Percentiles rank a stretch among this genome's conserved stretches.
phyloP scores from a whole-genome alignment of 2,888 invertebrate genomes.

The Tenthredo mesomela region DNA sequence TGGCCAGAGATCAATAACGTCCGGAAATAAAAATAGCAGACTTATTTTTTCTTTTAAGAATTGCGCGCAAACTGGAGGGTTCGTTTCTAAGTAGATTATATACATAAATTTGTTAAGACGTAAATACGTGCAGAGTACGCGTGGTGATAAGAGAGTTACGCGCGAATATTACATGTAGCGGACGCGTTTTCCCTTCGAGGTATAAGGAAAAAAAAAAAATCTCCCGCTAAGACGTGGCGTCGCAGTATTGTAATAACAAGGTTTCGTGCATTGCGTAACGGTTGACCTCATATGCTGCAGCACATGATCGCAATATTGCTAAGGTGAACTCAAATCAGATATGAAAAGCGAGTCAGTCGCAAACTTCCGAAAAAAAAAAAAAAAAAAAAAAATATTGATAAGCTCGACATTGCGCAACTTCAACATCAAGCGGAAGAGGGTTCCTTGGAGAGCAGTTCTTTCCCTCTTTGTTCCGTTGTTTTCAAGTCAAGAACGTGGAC shows the following conservation, averaged over 20 bases:
- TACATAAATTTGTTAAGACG: not conserved
- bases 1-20: not conserved
- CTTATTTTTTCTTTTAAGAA: not conserved
- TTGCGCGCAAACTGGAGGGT: not conserved
- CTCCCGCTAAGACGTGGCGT: not conserved
- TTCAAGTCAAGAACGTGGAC: not conserved
- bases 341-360: not conserved
- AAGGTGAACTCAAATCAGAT: not conserved
- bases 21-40: not conserved
- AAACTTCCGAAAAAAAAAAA: not conserved
- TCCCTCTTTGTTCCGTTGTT: not conserved
- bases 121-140: not conserved
- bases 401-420: not conserved
- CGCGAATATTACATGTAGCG: not conserved
- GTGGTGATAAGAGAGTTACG: slow-evolving; percentile 1
- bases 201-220: not conserved
- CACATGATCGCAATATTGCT: not conserved
- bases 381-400: not conserved
- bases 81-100: not conserved
- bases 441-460: not conserved
- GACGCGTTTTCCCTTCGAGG: slow-evolving; percentile 3
- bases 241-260: not conserved
- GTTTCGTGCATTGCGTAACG: not conserved
- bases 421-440: not conserved
- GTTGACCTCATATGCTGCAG: not conserved